Base-by-base conservation (phyloP, 2,888 invertebrate genomes). In the Disparrhopalites patrizii region DNA sequence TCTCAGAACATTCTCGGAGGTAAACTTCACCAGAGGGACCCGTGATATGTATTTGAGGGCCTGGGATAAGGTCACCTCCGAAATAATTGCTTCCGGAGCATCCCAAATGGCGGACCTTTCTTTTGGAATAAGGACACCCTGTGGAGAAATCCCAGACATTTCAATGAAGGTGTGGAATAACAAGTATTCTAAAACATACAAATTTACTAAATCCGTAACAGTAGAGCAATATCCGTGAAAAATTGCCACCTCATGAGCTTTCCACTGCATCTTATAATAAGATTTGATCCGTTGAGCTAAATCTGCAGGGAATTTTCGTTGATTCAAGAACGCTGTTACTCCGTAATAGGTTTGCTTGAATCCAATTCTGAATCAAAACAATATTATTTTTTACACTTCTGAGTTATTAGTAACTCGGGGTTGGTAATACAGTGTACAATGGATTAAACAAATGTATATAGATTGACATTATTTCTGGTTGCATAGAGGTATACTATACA, bases 211-310 rank as follows among this genome's bases (percentile, higher is more conserved):
- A 8, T 8, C 36, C 36, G 36, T 36, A 36, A 36, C 13, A 36
- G 36, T 8, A 47, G 13, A n/a, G 47, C 18, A n/a, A 13, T 47
- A n/a, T 13, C 7, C 8, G 18, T 47, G 47, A 47, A 47, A 7
- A n/a, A 8, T 31, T 31, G n/a, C 33, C 23, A 63, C 63, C 33
- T 71, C 67, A 25, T 75, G 72, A 5, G 68, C 47, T 28, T 47
- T 30, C 75, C 75, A 75, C 20, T 73, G 70, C 61, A 75, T 55
- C 3, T 62, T 54, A 50, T 70, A 75, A 28, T 73, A 75, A 0
- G 56, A 27, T 15, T 47, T 43, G 2, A 75, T 70, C 28, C 71
- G 38, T 3, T 40, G 15, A 27, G 33, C 25, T 3, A 75, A 55
- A 2, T 54, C 36, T 30, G 65, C 67, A 5, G 72, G 70, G 43